phyloP scores from a whole-genome alignment of 2,888 invertebrate species.

The Tetragonula carbonaria region DNA sequence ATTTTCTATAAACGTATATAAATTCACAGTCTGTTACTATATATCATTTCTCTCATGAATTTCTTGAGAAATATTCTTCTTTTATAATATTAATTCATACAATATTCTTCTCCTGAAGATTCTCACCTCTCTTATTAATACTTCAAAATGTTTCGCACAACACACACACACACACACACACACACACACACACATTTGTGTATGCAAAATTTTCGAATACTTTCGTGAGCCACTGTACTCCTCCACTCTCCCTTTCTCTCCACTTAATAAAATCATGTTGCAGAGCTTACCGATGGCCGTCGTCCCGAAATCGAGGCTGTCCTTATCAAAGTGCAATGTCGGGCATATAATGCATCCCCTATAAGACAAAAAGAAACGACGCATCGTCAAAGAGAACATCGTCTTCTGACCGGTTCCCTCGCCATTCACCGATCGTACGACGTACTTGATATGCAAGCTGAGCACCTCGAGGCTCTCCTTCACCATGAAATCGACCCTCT shows the following conservation, averaged over 20 bases:
- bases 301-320: conserved; percentile 86
- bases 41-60: no score
- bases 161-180: no score
- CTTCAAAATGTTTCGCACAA: no score
- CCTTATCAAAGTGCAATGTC: conserved; percentile 85
- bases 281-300: conserved; percentile 85
- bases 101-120: no score
- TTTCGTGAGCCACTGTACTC: background rate
- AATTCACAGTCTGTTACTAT: no score
- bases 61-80: no score
- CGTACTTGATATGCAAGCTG: conserved; percentile 86
- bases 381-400: conserved; percentile 11
- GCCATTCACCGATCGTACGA: background rate
- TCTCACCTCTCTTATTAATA: no score
- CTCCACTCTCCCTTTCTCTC: background rate
- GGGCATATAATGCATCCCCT: conserved; percentile 88
- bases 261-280: background rate
- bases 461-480: conserved; percentile 86
- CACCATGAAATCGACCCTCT: conserved; percentile 86
- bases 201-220: no score
- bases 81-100: no score
- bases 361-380: conserved; percentile 72
- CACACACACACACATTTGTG: no score
- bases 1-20: no score
- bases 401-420: background rate